phyloP scores from a whole-genome alignment of 2,888 invertebrate species.

The Scaptomyza parva region DNA sequence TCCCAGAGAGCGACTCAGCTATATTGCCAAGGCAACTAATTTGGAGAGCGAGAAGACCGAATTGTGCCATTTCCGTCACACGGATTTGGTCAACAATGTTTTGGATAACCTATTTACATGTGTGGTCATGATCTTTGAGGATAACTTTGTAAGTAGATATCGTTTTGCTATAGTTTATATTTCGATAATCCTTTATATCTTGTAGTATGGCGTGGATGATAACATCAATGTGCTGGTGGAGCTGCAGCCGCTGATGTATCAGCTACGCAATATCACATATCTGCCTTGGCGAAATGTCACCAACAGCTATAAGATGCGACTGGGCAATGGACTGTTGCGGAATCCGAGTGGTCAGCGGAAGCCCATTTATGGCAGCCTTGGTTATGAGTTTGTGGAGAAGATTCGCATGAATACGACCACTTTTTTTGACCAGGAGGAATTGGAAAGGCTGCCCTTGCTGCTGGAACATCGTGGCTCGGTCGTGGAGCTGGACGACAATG shows the following conservation, averaged over 20 bases:
- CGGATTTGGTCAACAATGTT: slow-evolving; percentile 75
- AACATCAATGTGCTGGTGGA: slow-evolving; percentile 82
- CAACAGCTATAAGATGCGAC: slow-evolving; percentile 77
- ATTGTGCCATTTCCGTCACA: slow-evolving; percentile 81
- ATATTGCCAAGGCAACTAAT: slow-evolving; percentile 82
- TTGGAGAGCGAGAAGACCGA: slow-evolving; percentile 78
- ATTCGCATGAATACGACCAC: slow-evolving; percentile 70
- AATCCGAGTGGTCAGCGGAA: slow-evolving; percentile 76
- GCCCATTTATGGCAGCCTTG: slow-evolving; percentile 79
- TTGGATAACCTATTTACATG: slow-evolving; percentile 76
- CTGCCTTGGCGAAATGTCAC: slow-evolving; percentile 80
- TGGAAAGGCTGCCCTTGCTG: slow-evolving; percentile 71
- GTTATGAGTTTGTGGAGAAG: slow-evolving; percentile 80
- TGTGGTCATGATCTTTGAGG: slow-evolving; percentile 82
- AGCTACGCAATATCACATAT: slow-evolving; percentile 79
- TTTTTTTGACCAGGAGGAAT: slow-evolving; percentile 44
- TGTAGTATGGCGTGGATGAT: slow-evolving; percentile 74
- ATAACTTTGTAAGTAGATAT: slow-evolving; percentile 78
- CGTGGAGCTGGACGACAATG: slow-evolving; percentile 70
- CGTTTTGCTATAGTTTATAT: background rate
- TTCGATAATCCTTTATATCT: background rate
- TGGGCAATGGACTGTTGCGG: slow-evolving; percentile 71
- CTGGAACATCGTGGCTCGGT: slow-evolving; percentile 78
- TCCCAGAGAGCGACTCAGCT: slow-evolving; percentile 81
- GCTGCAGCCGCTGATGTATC: slow-evolving; percentile 79